Conservation (phyloP, 2,888 invertebrate genomes). For the Drosophila subsilvestris region DNA sequence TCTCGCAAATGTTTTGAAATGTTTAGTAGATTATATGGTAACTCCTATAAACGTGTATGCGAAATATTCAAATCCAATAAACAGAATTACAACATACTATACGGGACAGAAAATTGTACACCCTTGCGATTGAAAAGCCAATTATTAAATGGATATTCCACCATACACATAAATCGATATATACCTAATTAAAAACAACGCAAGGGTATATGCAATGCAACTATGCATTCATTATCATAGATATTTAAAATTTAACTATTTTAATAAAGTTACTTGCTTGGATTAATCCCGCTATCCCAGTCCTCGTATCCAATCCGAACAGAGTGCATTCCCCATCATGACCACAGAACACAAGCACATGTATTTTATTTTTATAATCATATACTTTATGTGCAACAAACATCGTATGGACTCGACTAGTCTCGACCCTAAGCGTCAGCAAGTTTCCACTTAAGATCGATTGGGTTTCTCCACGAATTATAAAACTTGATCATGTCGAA, state of each 20-base stretch:
- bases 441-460: not conserved
- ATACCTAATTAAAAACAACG: constrained; percentile 23
- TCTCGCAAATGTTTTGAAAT: constrained; percentile 44
- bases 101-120: constrained; percentile 13
- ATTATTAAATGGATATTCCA: constrained; percentile 33
- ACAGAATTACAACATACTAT: constrained; percentile 12
- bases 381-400: not conserved
- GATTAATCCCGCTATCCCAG: constrained; percentile 30
- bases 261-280: constrained; percentile 48
- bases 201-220: constrained; percentile 27
- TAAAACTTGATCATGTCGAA: not conserved
- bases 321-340: not conserved
- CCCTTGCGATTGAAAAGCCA: constrained; percentile 24
- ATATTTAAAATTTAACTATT: constrained; percentile 35
- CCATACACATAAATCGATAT: constrained; percentile 13
- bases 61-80: constrained; percentile 37
- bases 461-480: not conserved
- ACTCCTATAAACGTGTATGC: constrained; percentile 32
- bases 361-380: no score
- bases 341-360: no score
- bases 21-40: constrained; percentile 39
- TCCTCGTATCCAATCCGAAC: constrained; percentile 24
- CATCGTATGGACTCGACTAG: not conserved
- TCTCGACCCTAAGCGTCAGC: not conserved
- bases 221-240: constrained; percentile 19